These are phyloP conservation scores for Prietella phreatophila DNA, from an alignment of 2,113 vertebrate species.

Conservation along the genomic window DNA sequence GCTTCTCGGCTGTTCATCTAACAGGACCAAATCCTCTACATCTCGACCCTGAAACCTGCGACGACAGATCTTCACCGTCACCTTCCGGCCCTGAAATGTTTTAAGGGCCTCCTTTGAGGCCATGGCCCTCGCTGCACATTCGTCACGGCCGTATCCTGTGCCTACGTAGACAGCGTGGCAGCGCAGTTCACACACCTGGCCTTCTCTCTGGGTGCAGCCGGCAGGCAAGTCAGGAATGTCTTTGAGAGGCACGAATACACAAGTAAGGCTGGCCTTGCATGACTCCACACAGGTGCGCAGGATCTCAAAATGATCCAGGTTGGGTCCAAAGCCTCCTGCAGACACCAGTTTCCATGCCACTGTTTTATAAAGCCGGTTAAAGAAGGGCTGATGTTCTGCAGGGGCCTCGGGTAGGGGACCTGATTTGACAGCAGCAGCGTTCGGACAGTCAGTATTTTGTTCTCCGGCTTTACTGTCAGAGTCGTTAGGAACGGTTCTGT, in stretches of 20 bases:
- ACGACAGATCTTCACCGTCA: slow-evolving; percentile 89
- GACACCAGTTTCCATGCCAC: slow-evolving; percentile 97
- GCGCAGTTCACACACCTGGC: slow-evolving; percentile 93
- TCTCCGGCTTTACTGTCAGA: slow-evolving; percentile 44
- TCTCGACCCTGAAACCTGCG: slow-evolving; percentile 87
- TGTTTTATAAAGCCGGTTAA: slow-evolving; percentile 95
- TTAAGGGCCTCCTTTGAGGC: slow-evolving; percentile 95
- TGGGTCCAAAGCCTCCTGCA: slow-evolving; percentile 90
- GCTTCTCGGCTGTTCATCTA: slow-evolving; percentile 87
- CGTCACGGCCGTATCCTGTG: slow-evolving; percentile 92
- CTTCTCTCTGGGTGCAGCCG: slow-evolving; percentile 88
- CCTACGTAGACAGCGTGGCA: slow-evolving; percentile 92
- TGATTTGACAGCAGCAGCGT: slow-evolving; percentile 54
- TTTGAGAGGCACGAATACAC: slow-evolving; percentile 90
- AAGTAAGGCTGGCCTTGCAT: slow-evolving; percentile 86
- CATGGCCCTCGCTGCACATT: slow-evolving; percentile 87
- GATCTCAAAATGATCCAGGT: slow-evolving; percentile 87
- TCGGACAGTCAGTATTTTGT: neutral
- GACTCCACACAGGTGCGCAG: slow-evolving; percentile 87
- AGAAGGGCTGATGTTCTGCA: slow-evolving; percentile 90
- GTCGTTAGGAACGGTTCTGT: slow-evolving; percentile 59
- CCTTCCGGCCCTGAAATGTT: slow-evolving; percentile 92
- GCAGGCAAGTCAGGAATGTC: slow-evolving; percentile 91
- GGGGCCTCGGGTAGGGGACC: slow-evolving; percentile 70
- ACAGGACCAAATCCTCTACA: slow-evolving; percentile 89